Base-by-base conservation (phyloP, 2,888 invertebrate species). In the Rhamphomyia laevipes region DNA sequence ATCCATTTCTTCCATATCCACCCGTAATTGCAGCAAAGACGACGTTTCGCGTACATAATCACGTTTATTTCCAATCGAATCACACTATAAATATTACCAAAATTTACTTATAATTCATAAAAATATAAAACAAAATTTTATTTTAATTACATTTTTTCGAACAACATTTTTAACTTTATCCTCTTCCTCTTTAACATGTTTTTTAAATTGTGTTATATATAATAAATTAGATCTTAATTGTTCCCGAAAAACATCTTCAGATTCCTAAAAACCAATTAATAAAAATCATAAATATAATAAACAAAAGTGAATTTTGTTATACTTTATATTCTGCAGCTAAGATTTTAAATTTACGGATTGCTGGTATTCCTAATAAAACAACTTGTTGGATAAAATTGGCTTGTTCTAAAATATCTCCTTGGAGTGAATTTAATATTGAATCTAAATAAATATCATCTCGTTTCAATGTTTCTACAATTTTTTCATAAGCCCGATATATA, bases 361-460 rank as follows among this genome's bases (percentile, higher is more conserved):
- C 68, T 17, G 70, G 69, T 52, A 61, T 57, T 4, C 70, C 70
- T 44, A 70, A 55, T 49, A 61, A 59, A 18, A 68, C 58, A 6
- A 68, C 65, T 45, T 67, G 63, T 30, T 64, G 62, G 11, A 67
- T 65, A 35, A 70, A 69, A 17, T 58, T 60, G 1, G 58, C 48
- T 50, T 70, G 70, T 56, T 70, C 70, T n/a, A 64, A 61, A 53
- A 67, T 64, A 46, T 70, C 70, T 18, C 52, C 52, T 38, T 59
- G 57, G 1, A 70, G 60, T 4, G 70, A 67, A 11, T 61, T 56
- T 9, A 70, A 51, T 7, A 69, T 65, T 3, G 70, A 67, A 41
- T 68, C 68, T 51, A 67, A 70, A 49, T 67, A 70, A 30, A 67
- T 65, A 15, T 61, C 62, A 53, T 70, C 70, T 40, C 67, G 60